These are phyloP conservation scores for Lissocephala sabroskyi DNA, from an alignment of 2,888 invertebrate species.

Conservation along the genomic window DNA sequence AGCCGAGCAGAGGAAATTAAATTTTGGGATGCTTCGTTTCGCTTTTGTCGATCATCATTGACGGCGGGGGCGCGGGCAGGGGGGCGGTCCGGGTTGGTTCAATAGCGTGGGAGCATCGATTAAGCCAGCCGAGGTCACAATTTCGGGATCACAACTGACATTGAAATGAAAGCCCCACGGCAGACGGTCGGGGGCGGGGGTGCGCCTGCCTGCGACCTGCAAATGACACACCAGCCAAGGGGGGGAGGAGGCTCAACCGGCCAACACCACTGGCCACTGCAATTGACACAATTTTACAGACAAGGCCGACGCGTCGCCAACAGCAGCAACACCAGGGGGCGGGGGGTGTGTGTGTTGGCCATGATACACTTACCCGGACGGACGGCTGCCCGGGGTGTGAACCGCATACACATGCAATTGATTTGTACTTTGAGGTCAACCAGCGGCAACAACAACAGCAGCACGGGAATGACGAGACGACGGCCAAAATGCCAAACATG, in stretches of 20 bases:
- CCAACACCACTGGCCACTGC: constrained; percentile 23
- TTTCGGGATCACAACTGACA: background rate
- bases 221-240: constrained; percentile 34
- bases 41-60: constrained; percentile 26
- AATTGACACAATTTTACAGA: constrained; percentile 60
- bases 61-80: constrained; percentile 3
- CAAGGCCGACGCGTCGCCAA: constrained; percentile 56
- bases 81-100: constrained; percentile 25
- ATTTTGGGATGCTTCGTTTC: constrained; percentile 37
- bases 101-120: constrained; percentile 48
- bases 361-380: too few relatives aligned
- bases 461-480: background rate
- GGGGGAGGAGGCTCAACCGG: background rate
- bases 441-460: constrained; percentile 14
- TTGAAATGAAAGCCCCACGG: background rate
- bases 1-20: constrained; percentile 38
- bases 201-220: constrained; percentile 39
- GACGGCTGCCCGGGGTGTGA: background rate
- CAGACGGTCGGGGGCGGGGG: background rate
- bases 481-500: constrained; percentile 44
- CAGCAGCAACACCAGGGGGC: background rate
- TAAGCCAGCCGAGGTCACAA: constrained; percentile 1
- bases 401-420: constrained; percentile 45
- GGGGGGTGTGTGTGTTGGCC: background rate
- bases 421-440: constrained; percentile 63